These are phyloP conservation scores for Pentamera pediparva DNA, from an alignment of 53 echinoderm and acorn worm species.

Conservation along the genomic window DNA sequence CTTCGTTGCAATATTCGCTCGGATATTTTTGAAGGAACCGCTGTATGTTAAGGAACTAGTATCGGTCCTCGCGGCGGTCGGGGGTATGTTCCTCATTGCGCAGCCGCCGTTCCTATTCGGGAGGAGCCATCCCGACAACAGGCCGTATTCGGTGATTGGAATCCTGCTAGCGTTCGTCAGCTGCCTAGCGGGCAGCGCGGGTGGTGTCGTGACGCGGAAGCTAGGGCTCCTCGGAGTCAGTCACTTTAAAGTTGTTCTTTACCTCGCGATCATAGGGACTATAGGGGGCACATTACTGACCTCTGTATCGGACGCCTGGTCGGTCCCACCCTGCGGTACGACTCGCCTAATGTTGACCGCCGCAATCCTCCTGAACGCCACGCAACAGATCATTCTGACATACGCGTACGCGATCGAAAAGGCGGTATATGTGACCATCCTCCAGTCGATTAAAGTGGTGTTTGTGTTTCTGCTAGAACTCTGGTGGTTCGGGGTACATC, in stretches of 20 bases:
- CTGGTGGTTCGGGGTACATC: too few relatives aligned
- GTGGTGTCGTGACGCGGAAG: neutral
- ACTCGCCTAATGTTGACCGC: neutral
- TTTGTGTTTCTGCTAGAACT: conserved; percentile 6
- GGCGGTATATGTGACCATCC: neutral
- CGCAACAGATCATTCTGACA: neutral
- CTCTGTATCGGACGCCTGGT: neutral
- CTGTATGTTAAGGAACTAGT: neutral
- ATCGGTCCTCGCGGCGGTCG: neutral
- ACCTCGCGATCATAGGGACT: neutral
- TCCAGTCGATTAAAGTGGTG: neutral
- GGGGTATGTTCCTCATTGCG: neutral
- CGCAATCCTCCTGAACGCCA: neutral
- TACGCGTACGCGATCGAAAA: neutral
- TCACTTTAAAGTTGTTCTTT: neutral
- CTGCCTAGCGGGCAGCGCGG: neutral
- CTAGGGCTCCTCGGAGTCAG: neutral
- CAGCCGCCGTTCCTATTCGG: neutral
- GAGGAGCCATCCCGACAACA: neutral
- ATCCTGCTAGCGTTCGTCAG: neutral
- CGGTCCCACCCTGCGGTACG: neutral
- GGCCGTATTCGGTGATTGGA: neutral
- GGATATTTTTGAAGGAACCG: conserved; percentile 2
- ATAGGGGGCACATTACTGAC: neutral
- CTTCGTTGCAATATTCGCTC: neutral